Conservation (phyloP, 2,113 vertebrate species). For the Notothenia rossii region DNA sequence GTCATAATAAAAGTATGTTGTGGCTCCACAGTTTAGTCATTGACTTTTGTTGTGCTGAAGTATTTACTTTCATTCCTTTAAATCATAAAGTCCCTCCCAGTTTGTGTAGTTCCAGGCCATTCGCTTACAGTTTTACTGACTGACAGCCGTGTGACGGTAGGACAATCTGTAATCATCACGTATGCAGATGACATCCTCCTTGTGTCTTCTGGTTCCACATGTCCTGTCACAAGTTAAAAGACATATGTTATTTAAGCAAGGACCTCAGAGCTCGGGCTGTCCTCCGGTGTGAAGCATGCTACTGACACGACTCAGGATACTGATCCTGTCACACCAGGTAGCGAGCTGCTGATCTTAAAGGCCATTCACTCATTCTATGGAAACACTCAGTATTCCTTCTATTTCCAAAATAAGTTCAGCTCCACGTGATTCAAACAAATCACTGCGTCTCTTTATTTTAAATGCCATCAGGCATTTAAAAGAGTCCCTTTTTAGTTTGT, state of each 20-base stretch:
- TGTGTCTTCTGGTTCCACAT: not conserved
- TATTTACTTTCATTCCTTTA: not conserved
- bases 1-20: no score
- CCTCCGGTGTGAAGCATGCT: not conserved
- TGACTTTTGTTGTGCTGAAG: no score
- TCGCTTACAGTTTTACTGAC: not conserved
- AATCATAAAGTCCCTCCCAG: not conserved
- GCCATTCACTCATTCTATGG: not conserved
- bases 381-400: not conserved
- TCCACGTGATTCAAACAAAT: not conserved
- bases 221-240: not conserved
- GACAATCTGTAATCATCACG: not conserved
- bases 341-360: not conserved
- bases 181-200: not conserved
- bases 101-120: not conserved
- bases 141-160: not conserved
- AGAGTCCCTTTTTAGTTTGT: not conserved
- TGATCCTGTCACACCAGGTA: not conserved
- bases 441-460: not conserved
- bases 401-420: not conserved
- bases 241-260: not conserved
- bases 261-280: not conserved
- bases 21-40: no score
- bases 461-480: not conserved
- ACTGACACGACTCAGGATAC: not conserved